Evolutionary conservation across 2,888 invertebrate species (phyloP), one percentile per base, ranked within the genome.

Genomic region (Tipula lateralis): DNA sequence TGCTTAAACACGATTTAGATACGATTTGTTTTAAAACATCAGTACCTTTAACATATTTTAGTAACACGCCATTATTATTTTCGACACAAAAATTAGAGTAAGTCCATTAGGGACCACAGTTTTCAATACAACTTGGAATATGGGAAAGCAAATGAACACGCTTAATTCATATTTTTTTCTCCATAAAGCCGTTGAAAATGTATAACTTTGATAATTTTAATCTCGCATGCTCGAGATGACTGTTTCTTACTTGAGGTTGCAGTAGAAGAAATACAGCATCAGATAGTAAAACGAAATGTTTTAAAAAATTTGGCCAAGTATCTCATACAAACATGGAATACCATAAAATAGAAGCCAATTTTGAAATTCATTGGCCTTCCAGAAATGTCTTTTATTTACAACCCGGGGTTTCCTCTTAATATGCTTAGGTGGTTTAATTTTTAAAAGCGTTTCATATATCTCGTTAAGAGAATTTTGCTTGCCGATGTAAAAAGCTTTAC

Each of bases 111-210:
- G 84, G 84, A 24, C 84, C 84, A 81, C 32, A 80, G 12, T 36
- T 7, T 3, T 24, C n/a, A 32, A 84, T 81, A 81, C 81, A 81
- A 24, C 81, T n/a, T 1, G 81, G 9, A 13, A 84, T 66, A 19
- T 84, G 84, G 30, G 13, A 19, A 2, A 84, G 36, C n/a, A 80
- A 34, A 34, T 84, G 84, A 32, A 84, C 81, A 80, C 81, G n/a
- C 81, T 12, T 84, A 84, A 9, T 34, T 39, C 84, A 84, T 84
- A 82, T 82, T 19, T 29, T 9, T 29, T 82, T 84, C 81, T 19
- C 84, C 84, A 84, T 84, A 84, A 0, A 84, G 29, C 4, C 24
- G 24, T 84, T 84, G n/a, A 82, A 82, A 84, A 4, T 82, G 19
- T 7, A 12, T 12, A 84, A 84, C 4, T 24, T 29, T 16, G 29